Percentiles rank a stretch among this genome's conserved stretches.
Evolutionary conservation across 2,113 vertebrate genomes (phyloP).

Genomic region (Speoplatyrhinus poulsoni): DNA sequence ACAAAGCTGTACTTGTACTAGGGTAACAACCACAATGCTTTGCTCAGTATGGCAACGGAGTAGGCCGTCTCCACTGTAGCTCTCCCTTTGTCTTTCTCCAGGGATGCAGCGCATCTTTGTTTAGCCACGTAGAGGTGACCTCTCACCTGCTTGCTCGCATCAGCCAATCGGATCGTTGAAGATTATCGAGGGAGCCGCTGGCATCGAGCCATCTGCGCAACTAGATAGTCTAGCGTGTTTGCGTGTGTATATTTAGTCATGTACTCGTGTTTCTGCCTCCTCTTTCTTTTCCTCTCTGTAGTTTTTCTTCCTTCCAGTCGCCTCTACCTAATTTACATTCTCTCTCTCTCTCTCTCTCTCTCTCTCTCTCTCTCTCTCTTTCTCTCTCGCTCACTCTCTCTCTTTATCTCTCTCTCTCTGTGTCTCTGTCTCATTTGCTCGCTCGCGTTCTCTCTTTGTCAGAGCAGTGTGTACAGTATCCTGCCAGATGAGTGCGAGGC

Average conservation of each 20-base stretch:
- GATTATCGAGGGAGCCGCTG: slow-evolving; percentile 2
- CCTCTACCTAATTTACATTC: neutral
- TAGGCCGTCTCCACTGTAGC: slow-evolving; percentile 10
- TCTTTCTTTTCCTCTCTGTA: neutral
- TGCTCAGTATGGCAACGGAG: slow-evolving; percentile 48
- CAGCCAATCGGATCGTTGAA: slow-evolving; percentile 20
- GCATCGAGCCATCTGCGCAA: neutral
- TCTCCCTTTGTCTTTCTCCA: neutral
- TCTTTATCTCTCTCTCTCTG: neutral
- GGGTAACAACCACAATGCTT: slow-evolving; percentile 21
- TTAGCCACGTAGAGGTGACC: slow-evolving; percentile 50
- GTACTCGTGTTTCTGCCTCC: neutral
- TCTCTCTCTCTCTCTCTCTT: neutral
- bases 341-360: slow-evolving; percentile 11
- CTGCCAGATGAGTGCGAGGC: slow-evolving; percentile 57
- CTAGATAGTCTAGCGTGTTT: neutral
- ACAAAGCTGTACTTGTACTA: slow-evolving; percentile 19
- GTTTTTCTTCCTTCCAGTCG: neutral
- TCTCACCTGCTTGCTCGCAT: slow-evolving; percentile 42
- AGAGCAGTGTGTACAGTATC: slow-evolving; percentile 27
- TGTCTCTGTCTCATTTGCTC: slow-evolving; percentile 4
- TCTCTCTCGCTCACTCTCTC: slow-evolving; percentile 6
- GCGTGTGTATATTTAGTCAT: too few relatives aligned
- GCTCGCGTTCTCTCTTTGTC: neutral
- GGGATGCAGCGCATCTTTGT: slow-evolving; percentile 31